Evolutionary conservation across 2,113 vertebrate species (phyloP).

Genomic region (Lepisosteus oculatus): DNA sequence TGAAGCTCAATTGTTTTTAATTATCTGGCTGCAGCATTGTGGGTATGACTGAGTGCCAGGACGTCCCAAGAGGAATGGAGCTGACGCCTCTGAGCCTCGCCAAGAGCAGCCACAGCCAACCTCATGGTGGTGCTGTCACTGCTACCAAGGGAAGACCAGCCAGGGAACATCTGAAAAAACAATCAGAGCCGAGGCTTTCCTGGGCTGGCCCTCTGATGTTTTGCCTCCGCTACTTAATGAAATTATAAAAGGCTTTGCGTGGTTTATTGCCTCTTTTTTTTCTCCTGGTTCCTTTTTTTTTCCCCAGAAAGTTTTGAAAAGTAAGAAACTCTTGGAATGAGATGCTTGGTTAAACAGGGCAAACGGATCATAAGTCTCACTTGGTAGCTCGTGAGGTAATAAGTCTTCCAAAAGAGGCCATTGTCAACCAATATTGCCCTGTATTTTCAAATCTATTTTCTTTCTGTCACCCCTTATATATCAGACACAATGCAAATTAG

Average conservation of each 20-base stretch:
- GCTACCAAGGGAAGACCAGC: conserved; percentile 56
- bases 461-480: no score
- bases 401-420: no score
- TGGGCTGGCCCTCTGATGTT: not conserved
- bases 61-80: conserved; percentile 58
- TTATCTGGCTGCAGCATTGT: conserved; percentile 57
- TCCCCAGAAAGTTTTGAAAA: no score
- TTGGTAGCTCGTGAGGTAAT: no score
- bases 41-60: conserved; percentile 59
- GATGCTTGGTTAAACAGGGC: no score
- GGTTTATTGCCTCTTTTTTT: not conserved
- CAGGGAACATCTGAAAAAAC: conserved; percentile 75
- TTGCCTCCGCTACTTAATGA: not conserved
- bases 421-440: no score
- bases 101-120: conserved; percentile 59
- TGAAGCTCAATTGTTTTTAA: conserved; percentile 43
- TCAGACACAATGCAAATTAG: no score
- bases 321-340: no score
- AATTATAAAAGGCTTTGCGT: not conserved
- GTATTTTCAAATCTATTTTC: no score
- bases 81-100: conserved; percentile 70
- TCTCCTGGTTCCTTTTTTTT: no score
- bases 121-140: conserved; percentile 62
- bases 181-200: conserved; percentile 36
- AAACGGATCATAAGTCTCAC: no score